phyloP scores from a whole-genome alignment of 1,140 invertebrate species.

The Leptopilina clavipes region DNA sequence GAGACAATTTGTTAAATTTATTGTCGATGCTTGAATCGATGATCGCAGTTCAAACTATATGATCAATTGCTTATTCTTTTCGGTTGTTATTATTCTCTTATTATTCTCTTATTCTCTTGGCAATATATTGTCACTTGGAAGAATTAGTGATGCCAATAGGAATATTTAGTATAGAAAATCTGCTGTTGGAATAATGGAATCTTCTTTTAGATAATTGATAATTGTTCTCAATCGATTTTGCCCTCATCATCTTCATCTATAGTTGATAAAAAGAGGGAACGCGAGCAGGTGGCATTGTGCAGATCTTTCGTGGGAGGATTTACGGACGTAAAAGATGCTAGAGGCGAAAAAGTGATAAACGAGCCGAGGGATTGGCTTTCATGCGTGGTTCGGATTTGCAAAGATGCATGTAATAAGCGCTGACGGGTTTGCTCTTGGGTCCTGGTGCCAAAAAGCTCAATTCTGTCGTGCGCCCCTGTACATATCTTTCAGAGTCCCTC shows the following conservation, averaged over 20 bases:
- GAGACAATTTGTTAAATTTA: neutral
- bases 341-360: constrained; percentile 50
- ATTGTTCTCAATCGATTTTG: too few species aligned
- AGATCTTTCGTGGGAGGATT: constrained; percentile 37
- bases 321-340: constrained; percentile 36
- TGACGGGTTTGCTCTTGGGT: constrained; percentile 37
- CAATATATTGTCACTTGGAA: too few species aligned
- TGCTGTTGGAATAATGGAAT: too few species aligned
- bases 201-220: too few species aligned
- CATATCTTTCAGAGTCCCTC: neutral
- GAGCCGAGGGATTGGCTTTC: constrained; percentile 50
- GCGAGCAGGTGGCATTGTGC: neutral
- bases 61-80: neutral
- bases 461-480: constrained; percentile 42
- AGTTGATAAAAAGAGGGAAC: neutral
- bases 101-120: too few species aligned
- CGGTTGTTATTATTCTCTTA: too few species aligned
- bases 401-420: constrained; percentile 57
- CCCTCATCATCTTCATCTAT: neutral
- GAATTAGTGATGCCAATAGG: too few species aligned
- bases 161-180: too few species aligned
- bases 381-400: constrained; percentile 47
- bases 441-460: constrained; percentile 51
- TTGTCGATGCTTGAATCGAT: neutral
- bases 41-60: neutral